Evolutionary conservation across 2,797 vertebrate genomes (phyloP).

Genomic region (Tauraco hartlaubi): DNA sequence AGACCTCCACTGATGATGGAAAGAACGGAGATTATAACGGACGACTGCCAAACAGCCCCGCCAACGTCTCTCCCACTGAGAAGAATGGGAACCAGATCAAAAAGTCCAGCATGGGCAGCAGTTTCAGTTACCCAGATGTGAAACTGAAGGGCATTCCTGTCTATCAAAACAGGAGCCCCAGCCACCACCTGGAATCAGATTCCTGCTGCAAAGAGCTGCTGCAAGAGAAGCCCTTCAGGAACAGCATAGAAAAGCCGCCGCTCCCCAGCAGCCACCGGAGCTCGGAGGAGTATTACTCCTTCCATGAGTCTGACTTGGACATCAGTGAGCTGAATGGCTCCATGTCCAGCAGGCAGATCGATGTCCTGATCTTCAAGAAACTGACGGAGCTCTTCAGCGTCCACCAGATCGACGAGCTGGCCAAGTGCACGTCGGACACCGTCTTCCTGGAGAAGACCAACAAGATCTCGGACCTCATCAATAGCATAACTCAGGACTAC

Average conservation of each 20-base stretch:
- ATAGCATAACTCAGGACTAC: constrained; percentile 97
- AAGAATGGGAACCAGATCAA: constrained; percentile 78
- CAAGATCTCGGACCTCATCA: constrained; percentile 98
- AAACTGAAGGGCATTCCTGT: constrained; percentile 91
- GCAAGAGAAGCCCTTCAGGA: constrained; percentile 65
- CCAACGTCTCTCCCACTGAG: constrained; percentile 79
- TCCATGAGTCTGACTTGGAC: constrained; percentile 89
- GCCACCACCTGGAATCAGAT: constrained; percentile 69
- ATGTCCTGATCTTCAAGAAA: constrained; percentile 96
- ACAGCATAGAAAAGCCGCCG: constrained; percentile 68
- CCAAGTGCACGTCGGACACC: constrained; percentile 96
- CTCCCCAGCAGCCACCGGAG: constrained; percentile 76
- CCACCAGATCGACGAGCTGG: constrained; percentile 98
- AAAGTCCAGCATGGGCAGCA: constrained; percentile 84
- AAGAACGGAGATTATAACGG: constrained; percentile 82
- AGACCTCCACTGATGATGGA: constrained; percentile 84
- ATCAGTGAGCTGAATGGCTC: constrained; percentile 90
- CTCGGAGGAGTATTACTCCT: constrained; percentile 88
- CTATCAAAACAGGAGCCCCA: constrained; percentile 71
- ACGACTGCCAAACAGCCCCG: constrained; percentile 79
- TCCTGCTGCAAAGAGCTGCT: constrained; percentile 75
- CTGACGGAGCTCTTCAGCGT: constrained; percentile 96
- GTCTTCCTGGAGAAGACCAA: constrained; percentile 98
- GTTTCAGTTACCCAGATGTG: constrained; percentile 94
- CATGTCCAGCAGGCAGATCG: constrained; percentile 92